Conservation (phyloP, 1,140 invertebrate genomes). For the Adelges cooleyi region DNA sequence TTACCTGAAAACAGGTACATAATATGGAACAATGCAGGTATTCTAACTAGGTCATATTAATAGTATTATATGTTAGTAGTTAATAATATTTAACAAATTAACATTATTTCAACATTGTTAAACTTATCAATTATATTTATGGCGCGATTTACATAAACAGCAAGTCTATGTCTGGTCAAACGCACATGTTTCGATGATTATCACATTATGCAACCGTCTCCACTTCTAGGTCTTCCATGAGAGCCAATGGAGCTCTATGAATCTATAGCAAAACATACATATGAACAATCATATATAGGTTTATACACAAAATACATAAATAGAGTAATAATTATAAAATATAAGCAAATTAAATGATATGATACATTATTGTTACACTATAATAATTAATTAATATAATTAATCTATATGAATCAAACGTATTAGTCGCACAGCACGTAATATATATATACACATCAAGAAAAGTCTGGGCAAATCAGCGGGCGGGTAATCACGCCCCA, state of each 20-base stretch:
- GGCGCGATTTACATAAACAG: not conserved
- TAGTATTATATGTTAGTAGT: not conserved
- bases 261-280: constrained; percentile 30
- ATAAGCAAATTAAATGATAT: not conserved
- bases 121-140: not conserved
- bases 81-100: constrained; percentile 7
- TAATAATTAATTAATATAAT: not conserved
- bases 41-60: not conserved
- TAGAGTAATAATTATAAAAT: not conserved
- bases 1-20: not conserved
- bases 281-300: not conserved
- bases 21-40: not conserved
- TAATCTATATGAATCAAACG: not conserved
- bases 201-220: constrained; percentile 20
- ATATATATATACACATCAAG: too few species aligned
- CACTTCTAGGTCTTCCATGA: constrained; percentile 34
- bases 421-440: not conserved
- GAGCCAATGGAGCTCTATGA: constrained; percentile 34
- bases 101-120: not conserved
- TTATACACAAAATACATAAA: not conserved
- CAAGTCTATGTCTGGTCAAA: not conserved
- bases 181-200: not conserved
- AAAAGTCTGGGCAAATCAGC: too few species aligned
- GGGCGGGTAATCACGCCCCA: too few species aligned
- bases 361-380: not conserved